phyloP scores from a whole-genome alignment of 2,888 invertebrate species.

The Philhelius pedissequus region DNA sequence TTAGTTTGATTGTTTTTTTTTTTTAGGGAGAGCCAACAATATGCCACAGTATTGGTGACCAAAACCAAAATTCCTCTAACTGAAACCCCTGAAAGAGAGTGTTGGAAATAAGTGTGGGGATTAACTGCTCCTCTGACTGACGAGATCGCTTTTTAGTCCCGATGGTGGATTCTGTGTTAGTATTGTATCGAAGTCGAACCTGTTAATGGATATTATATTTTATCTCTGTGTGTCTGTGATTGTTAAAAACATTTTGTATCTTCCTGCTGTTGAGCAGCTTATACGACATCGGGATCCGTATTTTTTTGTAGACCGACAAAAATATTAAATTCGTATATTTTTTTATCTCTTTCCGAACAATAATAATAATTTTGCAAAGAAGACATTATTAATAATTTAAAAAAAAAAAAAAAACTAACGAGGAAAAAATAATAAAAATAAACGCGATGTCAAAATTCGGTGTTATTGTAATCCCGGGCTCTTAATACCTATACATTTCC shows the following conservation, averaged over 20 bases:
- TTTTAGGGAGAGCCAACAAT: background rate
- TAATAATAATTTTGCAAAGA: background rate
- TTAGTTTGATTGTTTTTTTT: background rate
- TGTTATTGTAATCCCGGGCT: background rate
- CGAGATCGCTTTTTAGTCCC: conserved; percentile 14
- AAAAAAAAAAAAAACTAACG: background rate
- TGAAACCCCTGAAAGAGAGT: conserved; percentile 3
- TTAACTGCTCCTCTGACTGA: conserved; percentile 29
- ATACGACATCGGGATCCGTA: conserved; percentile 10
- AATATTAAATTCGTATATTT: background rate
- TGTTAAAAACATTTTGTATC: conserved; percentile 33
- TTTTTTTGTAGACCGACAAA: conserved; percentile 4
- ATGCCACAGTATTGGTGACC: conserved; percentile 19
- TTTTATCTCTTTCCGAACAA: background rate
- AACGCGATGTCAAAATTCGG: background rate
- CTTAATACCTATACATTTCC: background rate
- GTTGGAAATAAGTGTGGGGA: conserved; percentile 39
- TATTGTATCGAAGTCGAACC: conserved; percentile 44
- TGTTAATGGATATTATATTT: conserved; percentile 42
- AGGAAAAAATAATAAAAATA: background rate
- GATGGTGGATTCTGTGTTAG: conserved; percentile 46
- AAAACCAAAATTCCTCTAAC: background rate
- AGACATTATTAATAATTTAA: background rate
- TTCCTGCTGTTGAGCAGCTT: conserved; percentile 17
- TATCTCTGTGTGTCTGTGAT: conserved; percentile 47